These are phyloP conservation scores for Allophyes oxyacanthae DNA, from an alignment of 2,888 invertebrate genomes.

Conservation along the genomic window DNA sequence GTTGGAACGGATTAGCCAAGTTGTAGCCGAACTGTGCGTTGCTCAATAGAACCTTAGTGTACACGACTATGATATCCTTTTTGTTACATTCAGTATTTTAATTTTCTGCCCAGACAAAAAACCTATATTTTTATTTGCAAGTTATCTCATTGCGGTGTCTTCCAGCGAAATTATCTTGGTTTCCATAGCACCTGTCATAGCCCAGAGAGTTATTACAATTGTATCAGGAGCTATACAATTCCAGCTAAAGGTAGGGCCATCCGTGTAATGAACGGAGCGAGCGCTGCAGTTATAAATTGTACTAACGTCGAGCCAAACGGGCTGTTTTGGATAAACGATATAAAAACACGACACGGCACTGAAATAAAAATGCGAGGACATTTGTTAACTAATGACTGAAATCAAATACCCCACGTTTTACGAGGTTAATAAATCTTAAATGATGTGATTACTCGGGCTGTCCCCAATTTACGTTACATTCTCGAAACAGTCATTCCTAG, in stretches of 20 bases:
- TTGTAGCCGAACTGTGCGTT: conserved; percentile 11
- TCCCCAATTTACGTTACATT: background rate
- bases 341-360: conserved; percentile 49
- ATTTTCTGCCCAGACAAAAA: background rate
- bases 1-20: conserved; percentile 24
- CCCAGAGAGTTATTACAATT: conserved; percentile 42
- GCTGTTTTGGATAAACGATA: conserved; percentile 57
- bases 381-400: conserved; percentile 43
- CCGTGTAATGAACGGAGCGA: conserved; percentile 63
- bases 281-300: conserved; percentile 68
- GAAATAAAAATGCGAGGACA: conserved; percentile 47
- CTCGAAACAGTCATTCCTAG: too few species aligned
- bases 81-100: conserved; percentile 10
- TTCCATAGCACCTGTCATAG: background rate
- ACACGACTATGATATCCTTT: conserved; percentile 19
- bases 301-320: conserved; percentile 52
- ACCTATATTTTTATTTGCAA: conserved; percentile 2
- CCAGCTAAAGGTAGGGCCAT: conserved; percentile 50
- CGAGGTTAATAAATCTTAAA: conserved; percentile 19
- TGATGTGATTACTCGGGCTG: conserved; percentile 3
- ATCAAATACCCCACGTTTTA: conserved; percentile 29
- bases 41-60: conserved; percentile 23
- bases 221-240: conserved; percentile 48
- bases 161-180: too few species aligned
- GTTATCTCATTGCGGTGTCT: too few species aligned